These are phyloP conservation scores for Poecile montanus DNA, from an alignment of 2,797 vertebrate genomes.

Conservation along the genomic window DNA sequence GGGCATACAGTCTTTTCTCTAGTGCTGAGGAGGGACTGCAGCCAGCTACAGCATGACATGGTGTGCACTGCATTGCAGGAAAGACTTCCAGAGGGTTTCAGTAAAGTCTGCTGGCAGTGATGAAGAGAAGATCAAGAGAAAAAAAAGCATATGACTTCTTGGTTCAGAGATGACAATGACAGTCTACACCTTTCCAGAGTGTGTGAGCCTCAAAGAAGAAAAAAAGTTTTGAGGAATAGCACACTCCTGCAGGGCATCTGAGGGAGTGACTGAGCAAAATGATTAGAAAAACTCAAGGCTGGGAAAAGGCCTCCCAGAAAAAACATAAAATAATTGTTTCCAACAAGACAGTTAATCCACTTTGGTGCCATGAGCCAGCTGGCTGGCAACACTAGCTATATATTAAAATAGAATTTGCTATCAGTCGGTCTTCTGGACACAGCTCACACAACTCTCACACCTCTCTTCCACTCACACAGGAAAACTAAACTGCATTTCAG, in stretches of 20 bases:
- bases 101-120: not conserved
- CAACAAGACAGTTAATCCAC: not conserved
- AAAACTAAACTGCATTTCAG: not conserved
- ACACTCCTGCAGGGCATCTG: not conserved
- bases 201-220: not conserved
- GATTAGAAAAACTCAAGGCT: not conserved
- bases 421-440: not conserved
- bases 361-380: not conserved
- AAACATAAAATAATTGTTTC: constrained; percentile 7
- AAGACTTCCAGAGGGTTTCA: not conserved
- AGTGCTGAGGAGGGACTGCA: not conserved
- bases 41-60: not conserved
- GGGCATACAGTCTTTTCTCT: not conserved
- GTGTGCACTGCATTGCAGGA: not conserved
- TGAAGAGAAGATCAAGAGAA: not conserved
- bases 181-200: not conserved
- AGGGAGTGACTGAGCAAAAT: not conserved
- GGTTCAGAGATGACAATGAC: not conserved
- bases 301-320: not conserved
- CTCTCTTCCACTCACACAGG: not conserved
- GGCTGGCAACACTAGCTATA: not conserved
- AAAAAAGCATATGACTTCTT: not conserved
- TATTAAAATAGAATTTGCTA: not conserved
- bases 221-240: not conserved
- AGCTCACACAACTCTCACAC: not conserved